Evolutionary conservation across 2,113 vertebrate species (phyloP).

Genomic region (Epinephelus fuscoguttatus): DNA sequence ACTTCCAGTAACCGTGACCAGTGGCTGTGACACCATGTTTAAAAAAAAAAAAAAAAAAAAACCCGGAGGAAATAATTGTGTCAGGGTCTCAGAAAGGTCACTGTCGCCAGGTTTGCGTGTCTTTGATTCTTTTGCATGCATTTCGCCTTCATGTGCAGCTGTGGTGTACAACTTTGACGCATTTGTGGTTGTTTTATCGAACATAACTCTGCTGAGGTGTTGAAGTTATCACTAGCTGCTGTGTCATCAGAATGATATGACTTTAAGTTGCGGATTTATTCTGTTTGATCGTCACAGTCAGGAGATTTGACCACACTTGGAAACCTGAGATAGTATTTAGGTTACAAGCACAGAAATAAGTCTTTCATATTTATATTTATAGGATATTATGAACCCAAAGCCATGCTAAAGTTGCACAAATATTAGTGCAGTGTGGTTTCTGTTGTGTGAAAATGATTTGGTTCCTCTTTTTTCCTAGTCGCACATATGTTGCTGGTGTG

Average conservation of each 20-base stretch:
- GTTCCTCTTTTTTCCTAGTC: neutral
- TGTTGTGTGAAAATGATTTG: neutral
- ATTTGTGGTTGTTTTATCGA: slow-evolving; percentile 22
- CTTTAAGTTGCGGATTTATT: neutral
- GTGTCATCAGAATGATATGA: slow-evolving; percentile 13
- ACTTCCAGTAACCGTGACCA: neutral
- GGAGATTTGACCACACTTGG: slow-evolving; percentile 1
- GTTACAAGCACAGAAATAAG: neutral
- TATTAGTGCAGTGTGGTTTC: neutral
- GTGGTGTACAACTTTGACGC: neutral
- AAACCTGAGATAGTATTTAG: neutral
- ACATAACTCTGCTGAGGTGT: neutral
- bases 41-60: neutral
- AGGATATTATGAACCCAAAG: neutral
- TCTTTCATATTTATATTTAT: neutral
- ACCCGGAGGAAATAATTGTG: neutral
- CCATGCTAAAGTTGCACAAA: neutral
- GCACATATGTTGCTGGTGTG: neutral
- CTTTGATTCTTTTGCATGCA: neutral
- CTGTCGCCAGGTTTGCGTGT: neutral
- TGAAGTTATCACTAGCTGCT: slow-evolving; percentile 6
- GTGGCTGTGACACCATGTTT: neutral
- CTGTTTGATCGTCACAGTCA: neutral
- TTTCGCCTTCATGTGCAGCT: slow-evolving; percentile 1
- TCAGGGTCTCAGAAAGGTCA: slow-evolving; percentile 1